Evolutionary conservation across 1,140 invertebrate species (phyloP), one percentile per base, ranked within the genome.

Genomic region (Drosophila nigrodunni): DNA sequence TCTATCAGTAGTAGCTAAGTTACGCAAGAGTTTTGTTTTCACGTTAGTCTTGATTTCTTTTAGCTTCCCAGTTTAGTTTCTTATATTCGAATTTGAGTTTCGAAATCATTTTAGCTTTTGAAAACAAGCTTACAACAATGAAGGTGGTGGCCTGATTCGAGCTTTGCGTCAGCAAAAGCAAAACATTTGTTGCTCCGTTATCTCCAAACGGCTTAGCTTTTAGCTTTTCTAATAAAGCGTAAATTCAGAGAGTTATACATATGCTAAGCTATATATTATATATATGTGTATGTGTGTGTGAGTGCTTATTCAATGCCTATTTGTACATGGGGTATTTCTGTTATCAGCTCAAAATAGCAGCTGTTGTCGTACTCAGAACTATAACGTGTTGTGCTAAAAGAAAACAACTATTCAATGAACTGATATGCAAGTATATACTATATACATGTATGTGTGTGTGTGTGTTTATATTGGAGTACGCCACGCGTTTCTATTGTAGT

Each of bases 301-400:
- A 39, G 13, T 37, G 7, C n/a, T 34, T 18, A 34, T 13, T 18
- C 10, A 57, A n/a, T 57, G 18, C 11, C 18, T 57, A 11, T 54
- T n/a, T 8, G 34, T 25, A 65, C 21, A 65, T 35, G 39, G 15
- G 50, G 18, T 46, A 18, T 44, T 25, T 60, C 35, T 39, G 18
- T 7, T 65, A 65, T 65, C 64, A 66, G 64, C 41, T 46, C 8
- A 50, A 15, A 37, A 64, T 30, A 65, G 21, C 37, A 65, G 37
- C 46, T 52, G 37, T 21, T 50, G 46, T 9, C 59, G 10, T n/a
- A 44, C 49, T 18, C 25, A 15, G 25, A 52, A 65, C 25, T 54
- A 54, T 62, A 39, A 49, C 10, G 21, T 46, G 10, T 43, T 30
- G 11, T 55, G 43, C 41, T 15, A 30, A 49, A 47, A 47, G 49